These are phyloP conservation scores for Loxodonta africana DNA, from an alignment of 2,113 vertebrate species.

Conservation along the genomic window DNA sequence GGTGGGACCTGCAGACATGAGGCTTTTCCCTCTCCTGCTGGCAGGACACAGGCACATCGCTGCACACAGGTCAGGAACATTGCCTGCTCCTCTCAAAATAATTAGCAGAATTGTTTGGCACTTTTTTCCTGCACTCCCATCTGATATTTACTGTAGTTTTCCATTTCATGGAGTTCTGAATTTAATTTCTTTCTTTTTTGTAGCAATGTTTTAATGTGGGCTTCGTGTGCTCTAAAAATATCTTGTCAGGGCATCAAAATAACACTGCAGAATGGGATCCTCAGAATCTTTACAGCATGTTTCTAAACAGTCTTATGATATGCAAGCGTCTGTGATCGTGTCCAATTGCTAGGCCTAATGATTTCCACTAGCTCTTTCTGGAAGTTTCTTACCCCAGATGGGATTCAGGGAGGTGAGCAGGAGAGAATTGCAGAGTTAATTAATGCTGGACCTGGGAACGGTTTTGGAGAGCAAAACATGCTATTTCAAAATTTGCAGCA, in stretches of 20 bases:
- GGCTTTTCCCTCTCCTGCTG: accelerated
- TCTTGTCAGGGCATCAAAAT: slow-evolving; percentile 69
- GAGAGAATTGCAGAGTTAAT: not conserved
- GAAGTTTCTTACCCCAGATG: slow-evolving; percentile 56
- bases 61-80: not conserved
- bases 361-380: slow-evolving; percentile 47
- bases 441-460: not conserved
- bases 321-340: not conserved
- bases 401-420: not conserved
- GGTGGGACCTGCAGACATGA: not conserved
- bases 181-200: slow-evolving; percentile 57
- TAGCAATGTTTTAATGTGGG: slow-evolving; percentile 69
- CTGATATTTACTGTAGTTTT: slow-evolving; percentile 53
- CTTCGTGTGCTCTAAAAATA: slow-evolving; percentile 71
- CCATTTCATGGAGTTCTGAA: slow-evolving; percentile 53
- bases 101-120: not conserved
- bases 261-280: slow-evolving; percentile 43
- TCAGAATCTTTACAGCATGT: slow-evolving; percentile 32
- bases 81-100: slow-evolving; percentile 38
- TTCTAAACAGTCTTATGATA: slow-evolving; percentile 59
- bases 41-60: not conserved
- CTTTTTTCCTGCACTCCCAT: not conserved
- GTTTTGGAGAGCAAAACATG: slow-evolving; percentile 41
- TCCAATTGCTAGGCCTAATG: slow-evolving; percentile 36
- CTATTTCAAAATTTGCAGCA: not conserved